Base-by-base conservation (phyloP, 2,113 vertebrate genomes). In the Tachycineta bicolor region DNA sequence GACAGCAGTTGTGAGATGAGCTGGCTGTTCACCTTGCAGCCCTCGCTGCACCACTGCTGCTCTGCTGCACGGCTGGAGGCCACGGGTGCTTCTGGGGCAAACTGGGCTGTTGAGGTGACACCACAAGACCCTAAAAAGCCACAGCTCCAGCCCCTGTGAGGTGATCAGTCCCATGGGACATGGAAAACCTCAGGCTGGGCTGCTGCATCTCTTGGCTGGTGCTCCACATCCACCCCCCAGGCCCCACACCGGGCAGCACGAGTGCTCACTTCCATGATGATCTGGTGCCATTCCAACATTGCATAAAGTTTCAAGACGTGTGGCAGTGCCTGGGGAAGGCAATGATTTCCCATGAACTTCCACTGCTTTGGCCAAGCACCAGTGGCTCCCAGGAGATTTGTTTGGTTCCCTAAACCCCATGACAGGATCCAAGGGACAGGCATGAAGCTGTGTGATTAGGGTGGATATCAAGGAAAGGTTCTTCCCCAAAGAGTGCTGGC, bases 1-100 rank as follows among this genome's bases (percentile, higher is more conserved):
- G 67, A 60, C 71, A 91, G 76, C 56, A 89, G 87, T 91, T 89
- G 14, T 52, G 93, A 96, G 95, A 96, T 93, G 93, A 95, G 95
- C 90, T 96, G 96, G 92, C 87, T 21, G 0, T 5, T 74, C 81
- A 23, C 34, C 86, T 34, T 33, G 1, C 9, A 4, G 74, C 50
- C 47, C 20, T 43, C 1, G 2, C 8, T 6, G 84, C 8, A 4
- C 13, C 39, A 25, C 49, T 12, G 63, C 52, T 3, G 33, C 37
- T 37, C 37, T 37, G 5, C 7, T 3, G 41, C 70, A 47, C 0
- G 5, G 58, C 69, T 87, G 11, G 21, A 49, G 53, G 55, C n/a
- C 69, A 33, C 3, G 5, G 37, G 9, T 0, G 2, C 53, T 53
- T 2, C 47, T 25, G n/a, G 20, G 73, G 28, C 21, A 17, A 37